Evolutionary conservation across 2,888 invertebrate species (phyloP).

Genomic region (Cantharis lateralis): DNA sequence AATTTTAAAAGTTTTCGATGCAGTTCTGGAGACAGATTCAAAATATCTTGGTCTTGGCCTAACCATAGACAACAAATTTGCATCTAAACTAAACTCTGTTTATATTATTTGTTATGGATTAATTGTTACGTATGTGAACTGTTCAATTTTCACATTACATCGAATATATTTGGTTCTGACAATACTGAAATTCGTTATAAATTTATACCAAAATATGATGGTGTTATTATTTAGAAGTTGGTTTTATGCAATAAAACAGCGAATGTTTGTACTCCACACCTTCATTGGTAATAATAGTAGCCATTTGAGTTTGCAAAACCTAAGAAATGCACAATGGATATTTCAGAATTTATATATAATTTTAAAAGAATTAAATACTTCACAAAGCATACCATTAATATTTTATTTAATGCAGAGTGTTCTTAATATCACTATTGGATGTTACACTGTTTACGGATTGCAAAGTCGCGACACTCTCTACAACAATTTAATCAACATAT

Average conservation of each 20-base stretch:
- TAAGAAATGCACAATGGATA: background rate
- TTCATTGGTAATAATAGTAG: background rate
- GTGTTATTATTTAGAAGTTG: background rate
- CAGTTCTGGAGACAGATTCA: background rate
- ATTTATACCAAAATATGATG: background rate
- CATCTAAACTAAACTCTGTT: background rate
- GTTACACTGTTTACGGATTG: background rate
- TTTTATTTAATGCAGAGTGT: background rate
- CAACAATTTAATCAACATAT: background rate
- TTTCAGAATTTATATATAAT: background rate
- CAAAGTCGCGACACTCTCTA: rapidly evolving
- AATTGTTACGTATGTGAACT: background rate
- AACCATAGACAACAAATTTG: background rate
- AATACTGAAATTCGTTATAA: background rate
- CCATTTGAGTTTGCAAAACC: background rate
- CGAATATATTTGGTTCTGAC: background rate
- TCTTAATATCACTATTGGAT: background rate
- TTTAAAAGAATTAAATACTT: background rate
- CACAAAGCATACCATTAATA: background rate
- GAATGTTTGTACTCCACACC: background rate
- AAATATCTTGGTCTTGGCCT: background rate
- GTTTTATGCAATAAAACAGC: background rate
- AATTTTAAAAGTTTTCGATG: background rate
- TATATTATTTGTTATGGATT: background rate
- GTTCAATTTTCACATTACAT: background rate